Evolutionary conservation across 2,113 vertebrate genomes (phyloP).

Genomic region (Anthoscopus minutus): DNA sequence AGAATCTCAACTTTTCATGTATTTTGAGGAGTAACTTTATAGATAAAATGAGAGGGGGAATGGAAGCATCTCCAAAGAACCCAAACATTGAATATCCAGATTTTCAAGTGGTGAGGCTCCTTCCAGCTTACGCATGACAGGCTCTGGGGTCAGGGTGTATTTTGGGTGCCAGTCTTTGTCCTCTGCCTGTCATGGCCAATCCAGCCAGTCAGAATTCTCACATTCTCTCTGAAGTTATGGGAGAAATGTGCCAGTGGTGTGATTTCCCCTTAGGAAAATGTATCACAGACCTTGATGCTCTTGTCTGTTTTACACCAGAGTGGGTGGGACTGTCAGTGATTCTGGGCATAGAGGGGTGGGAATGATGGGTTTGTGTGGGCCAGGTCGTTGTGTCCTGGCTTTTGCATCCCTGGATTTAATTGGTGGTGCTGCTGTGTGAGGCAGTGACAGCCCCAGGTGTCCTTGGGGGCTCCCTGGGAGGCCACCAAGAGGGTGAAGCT

Average conservation of each 20-base stretch:
- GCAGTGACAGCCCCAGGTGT: background rate
- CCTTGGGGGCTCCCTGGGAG: background rate
- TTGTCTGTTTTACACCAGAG: background rate
- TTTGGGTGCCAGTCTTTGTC: background rate
- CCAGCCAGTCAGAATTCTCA: background rate
- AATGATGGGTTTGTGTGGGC: background rate
- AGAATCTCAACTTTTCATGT: background rate
- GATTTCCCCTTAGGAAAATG: background rate
- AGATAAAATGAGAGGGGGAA: background rate
- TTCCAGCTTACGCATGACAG: background rate
- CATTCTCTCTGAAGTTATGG: accelerated
- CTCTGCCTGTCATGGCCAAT: background rate
- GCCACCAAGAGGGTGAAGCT: background rate
- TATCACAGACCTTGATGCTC: background rate
- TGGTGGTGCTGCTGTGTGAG: background rate
- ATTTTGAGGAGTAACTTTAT: background rate
- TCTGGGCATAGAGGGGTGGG: background rate
- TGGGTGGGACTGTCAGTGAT: background rate
- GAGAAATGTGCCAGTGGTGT: background rate
- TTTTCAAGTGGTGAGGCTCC: background rate
- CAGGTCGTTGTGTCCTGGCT: background rate
- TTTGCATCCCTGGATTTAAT: background rate
- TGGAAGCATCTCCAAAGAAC: background rate
- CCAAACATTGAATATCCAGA: background rate
- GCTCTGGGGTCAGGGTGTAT: background rate